Percentiles rank a stretch among this genome's conserved stretches.
Conservation (phyloP, 2,888 invertebrate species). For the Dorcus hopei region DNA sequence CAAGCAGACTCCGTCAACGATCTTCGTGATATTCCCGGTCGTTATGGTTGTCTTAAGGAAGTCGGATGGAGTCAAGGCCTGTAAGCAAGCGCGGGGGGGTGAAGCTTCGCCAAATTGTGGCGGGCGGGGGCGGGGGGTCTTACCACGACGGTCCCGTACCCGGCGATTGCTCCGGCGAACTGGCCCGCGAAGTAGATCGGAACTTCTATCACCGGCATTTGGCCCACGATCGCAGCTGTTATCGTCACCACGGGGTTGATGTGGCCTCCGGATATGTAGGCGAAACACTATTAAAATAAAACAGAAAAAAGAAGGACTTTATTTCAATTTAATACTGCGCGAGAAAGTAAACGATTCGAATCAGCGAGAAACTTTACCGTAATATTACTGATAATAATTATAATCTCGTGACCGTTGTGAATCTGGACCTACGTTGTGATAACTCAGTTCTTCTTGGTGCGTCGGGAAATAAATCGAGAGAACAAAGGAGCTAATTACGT, state of each 20-base stretch:
- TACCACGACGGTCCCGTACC: slow-evolving; percentile 66
- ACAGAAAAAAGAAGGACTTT: no score
- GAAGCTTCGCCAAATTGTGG: background rate
- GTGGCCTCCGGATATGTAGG: slow-evolving; percentile 74
- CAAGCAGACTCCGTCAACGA: slow-evolving; percentile 34
- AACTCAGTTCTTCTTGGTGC: no score
- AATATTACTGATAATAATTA: no score
- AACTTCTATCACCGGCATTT: slow-evolving; percentile 54
- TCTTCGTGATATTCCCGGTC: no score
- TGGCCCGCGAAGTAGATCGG: slow-evolving; percentile 64
- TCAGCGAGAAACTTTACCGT: no score
- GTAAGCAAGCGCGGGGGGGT: background rate
- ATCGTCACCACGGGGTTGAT: slow-evolving; percentile 75
- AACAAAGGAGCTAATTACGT: no score
- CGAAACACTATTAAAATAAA: slow-evolving; percentile 56
- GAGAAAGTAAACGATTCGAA: no score
- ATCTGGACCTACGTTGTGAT: no score
- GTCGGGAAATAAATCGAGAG: no score
- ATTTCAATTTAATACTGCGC: no score
- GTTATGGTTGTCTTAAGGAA: background rate
- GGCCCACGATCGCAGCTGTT: slow-evolving; percentile 63
- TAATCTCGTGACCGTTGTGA: no score
- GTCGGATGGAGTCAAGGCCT: slow-evolving; percentile 35
- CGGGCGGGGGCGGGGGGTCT: slow-evolving; percentile 18
- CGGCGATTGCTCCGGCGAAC: slow-evolving; percentile 63